Evolutionary conservation across 2,888 invertebrate genomes (phyloP).

Genomic region (Anorthoa munda): DNA sequence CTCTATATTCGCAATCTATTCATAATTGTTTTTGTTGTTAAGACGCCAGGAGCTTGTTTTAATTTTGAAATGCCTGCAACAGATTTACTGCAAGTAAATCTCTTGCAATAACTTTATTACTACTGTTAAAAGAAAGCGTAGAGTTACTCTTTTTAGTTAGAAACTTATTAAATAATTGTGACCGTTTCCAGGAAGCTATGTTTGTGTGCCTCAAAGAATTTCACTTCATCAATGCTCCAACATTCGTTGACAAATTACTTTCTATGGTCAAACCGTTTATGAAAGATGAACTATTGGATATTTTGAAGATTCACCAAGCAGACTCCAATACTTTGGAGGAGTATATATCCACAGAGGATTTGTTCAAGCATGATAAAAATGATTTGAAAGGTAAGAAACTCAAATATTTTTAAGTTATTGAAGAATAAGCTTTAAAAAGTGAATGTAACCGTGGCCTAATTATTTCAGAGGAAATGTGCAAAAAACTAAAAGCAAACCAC

Average conservation of each 20-base stretch:
- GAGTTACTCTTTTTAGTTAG: slow-evolving; percentile 20
- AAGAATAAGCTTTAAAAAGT: not conserved
- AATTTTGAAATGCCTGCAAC: slow-evolving; percentile 42
- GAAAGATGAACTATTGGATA: slow-evolving; percentile 92
- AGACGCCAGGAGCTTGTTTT: slow-evolving; percentile 37
- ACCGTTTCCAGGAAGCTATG: slow-evolving; percentile 91
- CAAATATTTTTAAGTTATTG: not conserved
- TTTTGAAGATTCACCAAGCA: slow-evolving; percentile 89
- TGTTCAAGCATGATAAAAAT: slow-evolving; percentile 90
- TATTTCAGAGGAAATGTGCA: slow-evolving; percentile 76
- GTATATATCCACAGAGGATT: slow-evolving; percentile 87
- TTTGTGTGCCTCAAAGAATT: slow-evolving; percentile 91
- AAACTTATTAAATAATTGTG: slow-evolving; percentile 8
- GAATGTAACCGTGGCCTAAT: slow-evolving; percentile 8
- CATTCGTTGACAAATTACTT: slow-evolving; percentile 93
- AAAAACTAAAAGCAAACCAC: slow-evolving; percentile 73
- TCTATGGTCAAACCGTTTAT: slow-evolving; percentile 93
- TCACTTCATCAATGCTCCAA: slow-evolving; percentile 93
- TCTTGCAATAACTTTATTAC: slow-evolving; percentile 20
- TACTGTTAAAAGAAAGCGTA: slow-evolving; percentile 2
- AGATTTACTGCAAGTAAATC: slow-evolving; percentile 30
- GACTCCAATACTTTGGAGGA: slow-evolving; percentile 85
- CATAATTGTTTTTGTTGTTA: slow-evolving; percentile 39
- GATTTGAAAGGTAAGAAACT: slow-evolving; percentile 71
- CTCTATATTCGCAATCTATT: slow-evolving; percentile 27